A percentile compares a stretch with the other conserved stretches of the same genome.
Evolutionary conservation across 2,888 invertebrate species (phyloP).

Genomic region (Sepioteuthis lessoniana): DNA sequence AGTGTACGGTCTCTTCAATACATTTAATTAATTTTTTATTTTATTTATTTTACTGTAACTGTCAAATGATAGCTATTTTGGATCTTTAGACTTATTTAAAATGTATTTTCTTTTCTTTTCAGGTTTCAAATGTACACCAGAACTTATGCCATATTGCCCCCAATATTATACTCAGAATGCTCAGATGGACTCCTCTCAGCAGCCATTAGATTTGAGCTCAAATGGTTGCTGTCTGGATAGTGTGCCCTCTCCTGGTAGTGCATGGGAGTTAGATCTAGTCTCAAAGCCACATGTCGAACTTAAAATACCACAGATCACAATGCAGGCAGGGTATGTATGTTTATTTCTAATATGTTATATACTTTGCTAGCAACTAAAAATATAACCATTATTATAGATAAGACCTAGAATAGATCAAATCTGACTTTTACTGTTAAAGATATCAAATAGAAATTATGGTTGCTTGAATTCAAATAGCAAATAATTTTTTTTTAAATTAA

Average conservation of each 20-base stretch:
- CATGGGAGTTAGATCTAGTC: slow-evolving; percentile 45
- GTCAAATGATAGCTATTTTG: neutral
- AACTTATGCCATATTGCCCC: slow-evolving; percentile 66
- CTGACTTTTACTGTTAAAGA: too few relatives aligned
- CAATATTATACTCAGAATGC: slow-evolving; percentile 64
- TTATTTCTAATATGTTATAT: neutral
- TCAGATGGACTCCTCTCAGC: slow-evolving; percentile 48
- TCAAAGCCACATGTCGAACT: slow-evolving; percentile 59
- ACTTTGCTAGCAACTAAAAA: too few relatives aligned
- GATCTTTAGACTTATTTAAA: neutral
- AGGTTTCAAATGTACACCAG: slow-evolving; percentile 58
- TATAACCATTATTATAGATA: too few relatives aligned
- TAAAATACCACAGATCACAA: slow-evolving; percentile 61
- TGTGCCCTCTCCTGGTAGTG: slow-evolving; percentile 48
- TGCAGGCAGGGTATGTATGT: slow-evolving; percentile 57
- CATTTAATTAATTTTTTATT: neutral
- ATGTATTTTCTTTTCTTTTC: slow-evolving; percentile 6
- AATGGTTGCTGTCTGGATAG: slow-evolving; percentile 44
- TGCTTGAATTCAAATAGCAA: too few relatives aligned
- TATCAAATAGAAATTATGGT: too few relatives aligned
- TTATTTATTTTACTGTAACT: neutral
- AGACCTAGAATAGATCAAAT: too few relatives aligned
- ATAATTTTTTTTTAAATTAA: too few relatives aligned
- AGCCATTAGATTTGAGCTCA: slow-evolving; percentile 51
- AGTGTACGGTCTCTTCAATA: neutral